Conservation (phyloP, 2,888 invertebrate species). For the Nomada fabriciana region DNA sequence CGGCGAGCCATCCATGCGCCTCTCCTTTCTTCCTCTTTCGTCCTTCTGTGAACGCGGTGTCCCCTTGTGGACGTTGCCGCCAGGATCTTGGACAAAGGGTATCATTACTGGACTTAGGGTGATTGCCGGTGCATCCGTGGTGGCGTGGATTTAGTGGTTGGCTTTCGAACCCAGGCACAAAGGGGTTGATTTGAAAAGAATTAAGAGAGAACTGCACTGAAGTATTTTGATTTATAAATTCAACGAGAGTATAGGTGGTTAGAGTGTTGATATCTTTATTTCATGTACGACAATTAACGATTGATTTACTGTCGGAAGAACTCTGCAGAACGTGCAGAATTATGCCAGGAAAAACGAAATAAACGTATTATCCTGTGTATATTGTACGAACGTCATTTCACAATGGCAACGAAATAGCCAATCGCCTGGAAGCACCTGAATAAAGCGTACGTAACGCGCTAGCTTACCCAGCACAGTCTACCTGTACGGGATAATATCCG, state of each 20-base stretch:
- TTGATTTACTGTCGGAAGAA: too few relatives aligned
- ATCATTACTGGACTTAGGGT: conserved; percentile 50
- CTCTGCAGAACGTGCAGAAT: neutral
- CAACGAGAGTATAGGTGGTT: too few relatives aligned
- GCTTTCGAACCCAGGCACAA: too few relatives aligned
- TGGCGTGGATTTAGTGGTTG: too few relatives aligned
- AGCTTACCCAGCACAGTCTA: conserved; percentile 2
- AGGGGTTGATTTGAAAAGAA: neutral
- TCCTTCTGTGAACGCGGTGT: conserved; percentile 54
- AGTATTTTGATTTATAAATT: too few relatives aligned
- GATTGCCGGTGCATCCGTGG: conserved; percentile 10
- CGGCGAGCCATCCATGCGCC: conserved; percentile 4
- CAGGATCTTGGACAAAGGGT: conserved; percentile 53
- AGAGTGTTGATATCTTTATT: too few relatives aligned
- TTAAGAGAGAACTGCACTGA: too few relatives aligned
- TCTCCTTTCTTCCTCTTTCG: conserved; percentile 40
- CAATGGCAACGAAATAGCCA: conserved; percentile 7
- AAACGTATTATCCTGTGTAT: neutral
- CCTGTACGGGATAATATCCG: conserved; percentile 41
- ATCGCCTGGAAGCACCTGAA: neutral
- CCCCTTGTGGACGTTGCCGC: conserved; percentile 38
- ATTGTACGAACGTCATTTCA: conserved; percentile 5
- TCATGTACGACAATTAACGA: too few relatives aligned
- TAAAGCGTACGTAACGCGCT: neutral
- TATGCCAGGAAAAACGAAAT: neutral